Conservation (phyloP, 2,113 vertebrate genomes). For the Dicerorhinus sumatrensis region DNA sequence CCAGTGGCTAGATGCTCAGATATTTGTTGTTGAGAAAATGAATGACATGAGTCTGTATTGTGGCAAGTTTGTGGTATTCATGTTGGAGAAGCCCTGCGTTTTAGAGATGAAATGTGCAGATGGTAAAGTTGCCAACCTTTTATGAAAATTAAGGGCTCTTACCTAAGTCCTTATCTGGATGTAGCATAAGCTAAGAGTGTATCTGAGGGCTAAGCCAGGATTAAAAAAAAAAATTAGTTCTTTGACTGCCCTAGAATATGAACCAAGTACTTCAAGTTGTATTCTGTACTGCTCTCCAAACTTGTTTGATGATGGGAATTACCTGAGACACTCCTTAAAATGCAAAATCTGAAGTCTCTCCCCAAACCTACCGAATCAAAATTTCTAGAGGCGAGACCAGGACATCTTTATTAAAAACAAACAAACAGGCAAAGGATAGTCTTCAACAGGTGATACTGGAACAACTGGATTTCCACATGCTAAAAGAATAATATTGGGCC, state of each 20-base stretch:
- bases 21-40: conserved; percentile 5
- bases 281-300: background rate
- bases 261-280: background rate
- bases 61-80: background rate
- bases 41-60: background rate
- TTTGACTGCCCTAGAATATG: background rate
- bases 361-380: background rate
- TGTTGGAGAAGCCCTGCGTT: background rate
- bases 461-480: background rate
- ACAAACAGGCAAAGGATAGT: background rate
- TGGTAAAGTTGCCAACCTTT: background rate
- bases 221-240: background rate
- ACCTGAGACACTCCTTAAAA: background rate
- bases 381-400: background rate
- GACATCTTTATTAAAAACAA: background rate
- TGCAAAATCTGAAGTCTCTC: background rate
- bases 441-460: background rate
- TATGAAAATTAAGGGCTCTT: background rate
- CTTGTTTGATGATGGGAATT: background rate
- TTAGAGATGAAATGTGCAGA: background rate
- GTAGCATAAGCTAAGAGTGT: background rate
- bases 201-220: background rate
- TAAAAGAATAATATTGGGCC: background rate
- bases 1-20: background rate
- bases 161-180: background rate